Conservation (phyloP, 2,113 vertebrate genomes). For the Zosterops borbonicus region DNA sequence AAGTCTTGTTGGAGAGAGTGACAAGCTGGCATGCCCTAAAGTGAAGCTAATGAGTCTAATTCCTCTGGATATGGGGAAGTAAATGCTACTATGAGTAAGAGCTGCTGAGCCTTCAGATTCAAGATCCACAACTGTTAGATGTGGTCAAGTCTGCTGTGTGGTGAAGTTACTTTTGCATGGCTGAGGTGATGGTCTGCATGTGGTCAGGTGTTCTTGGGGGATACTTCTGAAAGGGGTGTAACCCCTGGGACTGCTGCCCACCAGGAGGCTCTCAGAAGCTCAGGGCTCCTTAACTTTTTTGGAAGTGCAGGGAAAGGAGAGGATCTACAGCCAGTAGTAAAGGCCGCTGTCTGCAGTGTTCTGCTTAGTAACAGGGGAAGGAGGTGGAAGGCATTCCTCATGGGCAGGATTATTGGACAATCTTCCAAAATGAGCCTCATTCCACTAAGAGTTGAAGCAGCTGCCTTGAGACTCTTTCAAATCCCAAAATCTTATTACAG, state of each 20-base stretch:
- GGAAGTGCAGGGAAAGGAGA: not conserved
- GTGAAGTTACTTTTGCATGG: not conserved
- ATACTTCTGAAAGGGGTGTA: not conserved
- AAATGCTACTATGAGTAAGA: not conserved
- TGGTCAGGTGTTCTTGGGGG: not conserved
- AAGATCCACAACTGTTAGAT: not conserved
- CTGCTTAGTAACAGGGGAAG: not conserved
- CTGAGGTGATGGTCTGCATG: not conserved
- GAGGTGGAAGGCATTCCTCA: not conserved
- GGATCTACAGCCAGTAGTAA: not conserved
- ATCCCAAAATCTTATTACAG: not conserved
- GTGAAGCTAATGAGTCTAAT: not conserved
- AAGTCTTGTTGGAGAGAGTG: not conserved
- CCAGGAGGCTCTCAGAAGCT: not conserved
- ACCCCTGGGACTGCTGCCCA: not conserved
- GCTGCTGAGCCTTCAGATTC: not conserved
- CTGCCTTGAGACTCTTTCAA: not conserved
- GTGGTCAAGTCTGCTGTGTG: not conserved
- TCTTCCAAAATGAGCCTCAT: slow-evolving; percentile 33
- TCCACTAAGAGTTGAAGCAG: not conserved
- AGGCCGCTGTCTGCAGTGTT: not conserved
- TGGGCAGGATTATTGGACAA: slow-evolving; percentile 1
- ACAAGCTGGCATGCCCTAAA: not conserved
- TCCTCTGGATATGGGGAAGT: not conserved
- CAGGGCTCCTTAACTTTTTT: not conserved